These are phyloP conservation scores for Adelosebastes latens DNA, from an alignment of 2,797 vertebrate genomes.

Conservation along the genomic window DNA sequence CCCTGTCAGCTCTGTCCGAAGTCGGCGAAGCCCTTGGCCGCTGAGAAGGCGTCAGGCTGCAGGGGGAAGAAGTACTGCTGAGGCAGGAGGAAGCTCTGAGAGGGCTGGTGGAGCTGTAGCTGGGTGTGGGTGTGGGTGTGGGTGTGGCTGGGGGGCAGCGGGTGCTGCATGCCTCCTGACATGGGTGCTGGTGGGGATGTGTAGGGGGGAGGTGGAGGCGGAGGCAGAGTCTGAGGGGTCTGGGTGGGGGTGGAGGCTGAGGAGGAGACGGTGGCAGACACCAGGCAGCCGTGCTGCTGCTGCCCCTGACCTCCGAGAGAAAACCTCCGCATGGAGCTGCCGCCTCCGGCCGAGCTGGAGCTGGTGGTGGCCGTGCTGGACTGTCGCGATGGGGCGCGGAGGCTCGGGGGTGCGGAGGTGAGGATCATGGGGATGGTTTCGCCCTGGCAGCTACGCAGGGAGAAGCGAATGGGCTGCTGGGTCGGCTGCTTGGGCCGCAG, in stretches of 20 bases:
- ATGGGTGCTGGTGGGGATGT: slow-evolving; percentile 79
- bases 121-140: slow-evolving; percentile 67
- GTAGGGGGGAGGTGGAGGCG: slow-evolving; percentile 82
- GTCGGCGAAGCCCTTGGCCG: slow-evolving; percentile 89
- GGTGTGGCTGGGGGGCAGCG: slow-evolving; percentile 53
- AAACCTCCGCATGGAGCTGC: slow-evolving; percentile 89
- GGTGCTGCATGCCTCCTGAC: slow-evolving; percentile 74
- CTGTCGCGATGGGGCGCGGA: slow-evolving; percentile 91
- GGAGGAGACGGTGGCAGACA: slow-evolving; percentile 79
- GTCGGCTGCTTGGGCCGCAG: slow-evolving; percentile 94
- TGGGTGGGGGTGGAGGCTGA: slow-evolving; percentile 83
- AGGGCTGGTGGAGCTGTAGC: slow-evolving; percentile 77
- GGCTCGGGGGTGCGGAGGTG: slow-evolving; percentile 85
- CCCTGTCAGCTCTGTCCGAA: slow-evolving; percentile 89
- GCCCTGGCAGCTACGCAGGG: slow-evolving; percentile 92
- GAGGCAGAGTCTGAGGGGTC: slow-evolving; percentile 80
- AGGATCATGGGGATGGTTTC: slow-evolving; percentile 99
- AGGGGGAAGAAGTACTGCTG: slow-evolving; percentile 94
- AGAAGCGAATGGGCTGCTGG: slow-evolving; percentile 92
- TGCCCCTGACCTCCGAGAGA: slow-evolving; percentile 83
- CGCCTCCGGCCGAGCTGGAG: slow-evolving; percentile 89
- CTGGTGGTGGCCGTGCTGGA: slow-evolving; percentile 96
- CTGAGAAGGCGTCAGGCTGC: slow-evolving; percentile 86
- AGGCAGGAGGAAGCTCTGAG: slow-evolving; percentile 87
- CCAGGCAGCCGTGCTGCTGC: slow-evolving; percentile 84